Evolutionary conservation across 2,797 vertebrate genomes (phyloP).

Genomic region (Aulostomus chinensis): DNA sequence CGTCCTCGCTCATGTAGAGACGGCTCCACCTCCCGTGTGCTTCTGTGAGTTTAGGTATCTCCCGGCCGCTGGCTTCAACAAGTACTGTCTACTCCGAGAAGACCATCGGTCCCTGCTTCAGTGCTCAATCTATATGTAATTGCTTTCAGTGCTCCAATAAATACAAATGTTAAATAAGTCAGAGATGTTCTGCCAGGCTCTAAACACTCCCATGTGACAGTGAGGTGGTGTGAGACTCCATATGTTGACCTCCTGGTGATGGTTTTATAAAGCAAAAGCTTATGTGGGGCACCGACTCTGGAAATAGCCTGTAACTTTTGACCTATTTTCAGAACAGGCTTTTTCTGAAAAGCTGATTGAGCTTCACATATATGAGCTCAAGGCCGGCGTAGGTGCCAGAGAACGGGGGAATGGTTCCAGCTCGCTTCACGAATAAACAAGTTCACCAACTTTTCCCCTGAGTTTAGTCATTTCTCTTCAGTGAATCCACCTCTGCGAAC

Average conservation of each 20-base stretch:
- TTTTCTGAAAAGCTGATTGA: constrained; percentile 16
- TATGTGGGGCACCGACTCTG: constrained; percentile 7
- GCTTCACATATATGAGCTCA: constrained; percentile 1
- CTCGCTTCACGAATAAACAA: too few relatives aligned
- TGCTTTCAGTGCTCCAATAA: constrained; percentile 20
- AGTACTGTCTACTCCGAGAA: constrained; percentile 9
- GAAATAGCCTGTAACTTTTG: constrained; percentile 46
- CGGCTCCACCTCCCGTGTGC: not conserved
- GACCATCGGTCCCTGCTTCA: constrained; percentile 8
- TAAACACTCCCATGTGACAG: constrained; percentile 39
- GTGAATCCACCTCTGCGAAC: constrained; percentile 8
- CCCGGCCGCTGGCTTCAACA: not conserved
- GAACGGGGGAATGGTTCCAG: too few relatives aligned
- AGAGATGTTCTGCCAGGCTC: constrained; percentile 33
- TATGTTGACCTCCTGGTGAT: constrained; percentile 29
- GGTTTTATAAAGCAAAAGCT: constrained; percentile 39
- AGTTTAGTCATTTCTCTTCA: too few relatives aligned
- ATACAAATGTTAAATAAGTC: constrained; percentile 23
- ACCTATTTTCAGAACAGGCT: constrained; percentile 28
- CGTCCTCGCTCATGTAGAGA: too few relatives aligned
- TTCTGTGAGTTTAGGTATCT: not conserved
- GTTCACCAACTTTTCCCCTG: too few relatives aligned
- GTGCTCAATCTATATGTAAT: constrained; percentile 26
- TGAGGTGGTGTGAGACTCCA: constrained; percentile 18
- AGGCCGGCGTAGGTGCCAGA: too few relatives aligned